Conservation (phyloP, 2,888 invertebrate genomes). For the Hesperia comma region DNA sequence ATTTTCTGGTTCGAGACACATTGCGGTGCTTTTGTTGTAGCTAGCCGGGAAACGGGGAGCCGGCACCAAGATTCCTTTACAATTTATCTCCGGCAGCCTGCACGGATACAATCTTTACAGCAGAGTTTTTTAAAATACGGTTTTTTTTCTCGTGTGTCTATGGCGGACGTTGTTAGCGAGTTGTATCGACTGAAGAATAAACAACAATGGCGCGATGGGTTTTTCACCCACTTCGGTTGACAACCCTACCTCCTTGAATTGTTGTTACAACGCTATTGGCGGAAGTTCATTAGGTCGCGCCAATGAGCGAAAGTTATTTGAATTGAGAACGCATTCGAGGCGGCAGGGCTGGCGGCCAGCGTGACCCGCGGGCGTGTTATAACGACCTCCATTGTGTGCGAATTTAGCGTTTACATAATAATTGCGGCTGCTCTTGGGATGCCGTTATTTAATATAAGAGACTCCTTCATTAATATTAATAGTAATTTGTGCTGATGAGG, state of each 20-base stretch:
- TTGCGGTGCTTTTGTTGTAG: slow-evolving; percentile 53
- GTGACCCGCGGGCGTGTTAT: slow-evolving; percentile 59
- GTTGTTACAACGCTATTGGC: slow-evolving; percentile 51
- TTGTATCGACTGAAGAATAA: slow-evolving; percentile 7
- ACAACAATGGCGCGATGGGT: slow-evolving; percentile 6
- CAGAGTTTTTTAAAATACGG: slow-evolving; percentile 12
- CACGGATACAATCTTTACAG: slow-evolving; percentile 23
- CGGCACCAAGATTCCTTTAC: slow-evolving; percentile 38
- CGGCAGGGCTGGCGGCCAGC: slow-evolving; percentile 56
- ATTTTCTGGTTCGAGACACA: slow-evolving; percentile 56
- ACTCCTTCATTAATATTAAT: neutral
- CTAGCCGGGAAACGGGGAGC: slow-evolving; percentile 24
- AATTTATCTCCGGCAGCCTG: slow-evolving; percentile 36
- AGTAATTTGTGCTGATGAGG: neutral
- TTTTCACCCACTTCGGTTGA: neutral
- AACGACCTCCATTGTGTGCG: slow-evolving; percentile 70
- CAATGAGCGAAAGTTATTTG: slow-evolving; percentile 63
- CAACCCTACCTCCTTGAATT: neutral
- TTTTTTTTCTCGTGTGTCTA: slow-evolving; percentile 42
- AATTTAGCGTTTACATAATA: slow-evolving; percentile 8
- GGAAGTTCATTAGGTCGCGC: slow-evolving; percentile 65
- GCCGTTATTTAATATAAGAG: neutral
- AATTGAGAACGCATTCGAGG: slow-evolving; percentile 56
- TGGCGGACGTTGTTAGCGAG: slow-evolving; percentile 59
- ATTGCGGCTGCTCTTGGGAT: neutral